These are phyloP conservation scores for Cheumatopsyche charites DNA, from an alignment of 1,140 invertebrate genomes.

Conservation along the genomic window DNA sequence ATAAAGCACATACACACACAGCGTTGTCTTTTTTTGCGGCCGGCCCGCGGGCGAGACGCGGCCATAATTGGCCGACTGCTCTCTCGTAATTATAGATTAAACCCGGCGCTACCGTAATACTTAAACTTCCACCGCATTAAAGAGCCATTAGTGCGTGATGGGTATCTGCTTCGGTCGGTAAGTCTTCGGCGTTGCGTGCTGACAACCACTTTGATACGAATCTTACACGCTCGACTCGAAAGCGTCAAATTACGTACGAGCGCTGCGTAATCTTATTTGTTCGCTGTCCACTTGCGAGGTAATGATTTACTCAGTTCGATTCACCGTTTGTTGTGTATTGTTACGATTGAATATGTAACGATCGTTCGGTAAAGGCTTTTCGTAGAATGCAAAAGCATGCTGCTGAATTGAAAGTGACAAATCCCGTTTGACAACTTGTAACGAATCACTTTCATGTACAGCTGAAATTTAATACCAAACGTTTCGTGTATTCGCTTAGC, in stretches of 20 bases:
- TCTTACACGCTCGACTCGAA: conserved; percentile 23
- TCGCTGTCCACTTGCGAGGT: conserved; percentile 24
- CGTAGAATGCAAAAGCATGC: too few relatives aligned
- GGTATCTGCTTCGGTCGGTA: conserved; percentile 40
- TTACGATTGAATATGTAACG: not conserved
- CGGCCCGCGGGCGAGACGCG: conserved; percentile 34
- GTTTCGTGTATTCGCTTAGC: too few relatives aligned
- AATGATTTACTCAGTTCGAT: conserved; percentile 16
- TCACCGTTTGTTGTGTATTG: not conserved
- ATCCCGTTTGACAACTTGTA: not conserved
- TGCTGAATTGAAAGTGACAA: not conserved
- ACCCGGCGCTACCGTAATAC: conserved; percentile 39
- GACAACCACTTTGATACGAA: conserved; percentile 30
- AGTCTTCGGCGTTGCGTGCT: conserved; percentile 32
- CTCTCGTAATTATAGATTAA: conserved; percentile 45
- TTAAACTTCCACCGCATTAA: conserved; percentile 43
- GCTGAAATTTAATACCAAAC: too few relatives aligned
- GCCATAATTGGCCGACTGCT: conserved; percentile 45
- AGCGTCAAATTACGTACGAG: conserved; percentile 21
- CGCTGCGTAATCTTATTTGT: conserved; percentile 29
- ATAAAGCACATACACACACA: not conserved
- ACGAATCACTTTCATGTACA: not conserved
- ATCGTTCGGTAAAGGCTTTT: too few relatives aligned
- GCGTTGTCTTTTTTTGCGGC: conserved; percentile 40
- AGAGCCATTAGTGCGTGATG: conserved; percentile 46